phyloP scores from a whole-genome alignment of 2,888 invertebrate species.

The Hydrotaea diabolus region DNA sequence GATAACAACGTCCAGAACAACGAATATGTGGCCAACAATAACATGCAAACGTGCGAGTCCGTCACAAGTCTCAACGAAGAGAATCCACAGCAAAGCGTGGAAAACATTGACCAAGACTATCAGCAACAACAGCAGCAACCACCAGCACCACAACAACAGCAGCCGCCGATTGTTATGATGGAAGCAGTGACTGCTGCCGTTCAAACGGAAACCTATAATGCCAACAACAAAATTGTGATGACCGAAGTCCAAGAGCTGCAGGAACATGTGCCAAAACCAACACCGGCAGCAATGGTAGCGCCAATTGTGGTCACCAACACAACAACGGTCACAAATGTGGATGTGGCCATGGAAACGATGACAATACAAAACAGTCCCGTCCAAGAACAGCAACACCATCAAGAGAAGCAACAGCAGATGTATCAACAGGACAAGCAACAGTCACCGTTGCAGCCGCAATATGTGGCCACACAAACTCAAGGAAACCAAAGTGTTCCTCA shows the following conservation, averaged over 20 bases:
- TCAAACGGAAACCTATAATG: slow-evolving; percentile 34
- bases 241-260: slow-evolving; percentile 58
- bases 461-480: slow-evolving; percentile 68
- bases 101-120: slow-evolving; percentile 66
- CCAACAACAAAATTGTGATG: slow-evolving; percentile 48
- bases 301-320: slow-evolving; percentile 34
- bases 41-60: slow-evolving; percentile 63
- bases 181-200: slow-evolving; percentile 6
- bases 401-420: slow-evolving; percentile 9
- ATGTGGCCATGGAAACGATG: slow-evolving; percentile 63
- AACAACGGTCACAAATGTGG: slow-evolving; percentile 43
- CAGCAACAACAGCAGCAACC: slow-evolving; percentile 54
- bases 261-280: slow-evolving; percentile 33
- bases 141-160: slow-evolving; percentile 35
- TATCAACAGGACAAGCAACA: slow-evolving; percentile 41
- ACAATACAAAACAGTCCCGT: slow-evolving; percentile 30
- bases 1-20: slow-evolving; percentile 43
- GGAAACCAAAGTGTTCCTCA: slow-evolving; percentile 68
- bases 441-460: slow-evolving; percentile 60
- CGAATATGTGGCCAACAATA: slow-evolving; percentile 36
- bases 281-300: not conserved
- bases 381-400: slow-evolving; percentile 52
- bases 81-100: slow-evolving; percentile 60
- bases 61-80: slow-evolving; percentile 65
- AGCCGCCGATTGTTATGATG: slow-evolving; percentile 14